Evolutionary conservation across 2,888 invertebrate genomes (phyloP).

Genomic region (Plagodis pulveraria): DNA sequence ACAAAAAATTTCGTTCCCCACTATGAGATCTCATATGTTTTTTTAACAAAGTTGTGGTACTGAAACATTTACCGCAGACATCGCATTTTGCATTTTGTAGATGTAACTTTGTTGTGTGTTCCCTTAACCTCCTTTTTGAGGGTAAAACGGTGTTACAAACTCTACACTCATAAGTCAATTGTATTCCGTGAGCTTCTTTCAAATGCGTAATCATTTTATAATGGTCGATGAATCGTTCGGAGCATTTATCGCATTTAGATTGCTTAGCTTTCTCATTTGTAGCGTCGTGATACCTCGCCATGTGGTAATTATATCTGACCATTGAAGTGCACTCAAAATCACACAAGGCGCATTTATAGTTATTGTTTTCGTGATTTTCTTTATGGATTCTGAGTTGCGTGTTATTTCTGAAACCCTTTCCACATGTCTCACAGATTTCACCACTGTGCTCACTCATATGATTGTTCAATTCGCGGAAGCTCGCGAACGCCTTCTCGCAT

Average conservation of each 20-base stretch:
- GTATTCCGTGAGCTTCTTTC: neutral
- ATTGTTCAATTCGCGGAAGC: neutral
- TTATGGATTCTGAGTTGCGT: neutral
- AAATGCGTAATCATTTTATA: neutral
- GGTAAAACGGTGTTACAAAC: neutral
- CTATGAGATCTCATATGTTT: neutral
- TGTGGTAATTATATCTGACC: neutral
- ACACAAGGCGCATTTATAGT: neutral
- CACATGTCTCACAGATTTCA: slow-evolving; percentile 73
- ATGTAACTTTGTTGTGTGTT: neutral
- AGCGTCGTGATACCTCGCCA: neutral
- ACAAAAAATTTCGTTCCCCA: neutral
- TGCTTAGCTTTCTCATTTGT: neutral
- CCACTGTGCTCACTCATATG: slow-evolving; percentile 35
- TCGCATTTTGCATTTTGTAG: neutral
- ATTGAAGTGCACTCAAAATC: neutral
- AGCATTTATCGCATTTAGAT: neutral
- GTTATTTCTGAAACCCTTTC: neutral
- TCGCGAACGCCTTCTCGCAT: neutral
- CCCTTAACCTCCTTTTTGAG: neutral
- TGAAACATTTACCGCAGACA: neutral
- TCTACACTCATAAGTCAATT: neutral
- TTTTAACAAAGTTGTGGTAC: neutral
- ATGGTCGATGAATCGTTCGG: neutral
- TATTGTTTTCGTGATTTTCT: neutral